phyloP scores from a whole-genome alignment of 2,888 invertebrate species.

The Oithona nana region DNA sequence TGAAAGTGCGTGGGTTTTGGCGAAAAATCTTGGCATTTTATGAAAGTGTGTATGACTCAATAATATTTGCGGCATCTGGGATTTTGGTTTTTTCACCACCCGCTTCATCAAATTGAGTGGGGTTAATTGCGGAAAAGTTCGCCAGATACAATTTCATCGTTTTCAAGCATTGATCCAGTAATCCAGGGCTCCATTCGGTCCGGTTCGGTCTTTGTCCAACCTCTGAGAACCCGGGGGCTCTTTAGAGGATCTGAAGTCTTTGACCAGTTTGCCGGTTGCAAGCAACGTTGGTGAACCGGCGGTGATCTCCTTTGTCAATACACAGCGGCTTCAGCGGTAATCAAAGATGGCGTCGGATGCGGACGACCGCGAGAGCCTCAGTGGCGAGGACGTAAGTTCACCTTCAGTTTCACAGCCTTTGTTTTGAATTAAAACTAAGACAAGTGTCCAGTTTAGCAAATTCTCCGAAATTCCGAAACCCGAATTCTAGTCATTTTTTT shows the following conservation, averaged over 20 bases:
- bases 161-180: background rate
- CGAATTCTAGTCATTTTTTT: too few relatives aligned
- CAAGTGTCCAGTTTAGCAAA: too few relatives aligned
- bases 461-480: too few relatives aligned
- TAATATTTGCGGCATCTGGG: background rate
- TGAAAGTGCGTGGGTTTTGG: background rate
- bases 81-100: background rate
- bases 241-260: background rate
- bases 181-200: too few relatives aligned
- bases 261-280: background rate
- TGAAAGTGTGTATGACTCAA: background rate
- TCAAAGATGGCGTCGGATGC: conserved; percentile 7
- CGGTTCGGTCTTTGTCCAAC: too few relatives aligned
- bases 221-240: too few relatives aligned
- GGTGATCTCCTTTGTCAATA: background rate
- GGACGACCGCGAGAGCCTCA: conserved; percentile 17
- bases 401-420: background rate
- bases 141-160: background rate
- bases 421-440: too few relatives aligned
- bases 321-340: background rate
- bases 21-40: background rate
- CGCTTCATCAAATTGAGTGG: background rate
- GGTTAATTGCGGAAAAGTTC: background rate
- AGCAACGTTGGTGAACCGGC: background rate
- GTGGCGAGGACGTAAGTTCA: conserved; percentile 19